Base-by-base conservation (phyloP, 1,140 invertebrate species). In the Tetragonula clypearis region DNA sequence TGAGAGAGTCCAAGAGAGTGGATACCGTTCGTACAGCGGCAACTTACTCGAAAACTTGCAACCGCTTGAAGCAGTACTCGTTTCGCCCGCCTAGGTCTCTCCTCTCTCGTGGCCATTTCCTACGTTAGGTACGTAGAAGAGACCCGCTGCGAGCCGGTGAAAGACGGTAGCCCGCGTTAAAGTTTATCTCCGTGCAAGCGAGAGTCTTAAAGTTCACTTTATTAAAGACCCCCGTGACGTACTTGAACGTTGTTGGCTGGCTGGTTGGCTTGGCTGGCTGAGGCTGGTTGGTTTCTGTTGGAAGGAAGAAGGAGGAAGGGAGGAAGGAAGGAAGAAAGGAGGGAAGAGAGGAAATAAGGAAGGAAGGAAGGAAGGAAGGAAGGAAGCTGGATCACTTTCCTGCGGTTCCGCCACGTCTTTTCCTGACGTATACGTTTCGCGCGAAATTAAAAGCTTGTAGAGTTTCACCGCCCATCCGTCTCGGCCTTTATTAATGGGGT, bases 171-270 rank as follows among this genome's bases (percentile, higher is more conserved):
- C 85, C 88, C 84, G 86, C 84, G 88, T 88, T 90, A 91, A 93
- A 93, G 91, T 93, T 93, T 93, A 93, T 92, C 91, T 90, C 90
- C 88, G 88, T 84, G 85, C 89, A 87, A 92, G 88, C 82, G 74
- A 80, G 85, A 92, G 88, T 92, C 92, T 93, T 93, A 92, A 93
- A 93, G 90, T 93, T 93, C 91, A 91, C 91, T 93, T 93, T 93
- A 93, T 93, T 93, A 93, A 93, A 93, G 92, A 92, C 88, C 87
- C 88, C 87, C 88, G 86, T 85, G 86, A 91, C 89, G 41, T 90
- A 87, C 88, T 90, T 78, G 81, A 90, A 89, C 79, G 74, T 69
- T 49, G 41, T 49, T 49, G 41, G 41, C 6, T 49, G 58, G 30
- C 35, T 35, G 41, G 41, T 8, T 49, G 58, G 30, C 35, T 35